Evolutionary conservation across 1,140 invertebrate species (phyloP).

Genomic region (Elymnias hypermnestra): DNA sequence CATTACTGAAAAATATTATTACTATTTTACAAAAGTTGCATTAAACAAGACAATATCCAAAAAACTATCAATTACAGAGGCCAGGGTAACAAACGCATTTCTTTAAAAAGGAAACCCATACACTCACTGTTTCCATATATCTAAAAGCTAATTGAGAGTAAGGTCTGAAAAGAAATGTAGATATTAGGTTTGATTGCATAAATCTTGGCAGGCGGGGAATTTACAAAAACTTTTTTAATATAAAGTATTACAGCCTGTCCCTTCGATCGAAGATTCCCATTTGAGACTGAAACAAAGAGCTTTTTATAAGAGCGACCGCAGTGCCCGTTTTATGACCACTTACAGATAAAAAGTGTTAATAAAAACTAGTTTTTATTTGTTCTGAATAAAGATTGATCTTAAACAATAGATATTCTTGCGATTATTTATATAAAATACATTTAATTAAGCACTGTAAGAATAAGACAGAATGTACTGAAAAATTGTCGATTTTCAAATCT

Average conservation of each 20-base stretch:
- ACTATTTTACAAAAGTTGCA: no score
- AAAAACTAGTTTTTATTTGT: background rate
- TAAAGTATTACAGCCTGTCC: constrained; percentile 52
- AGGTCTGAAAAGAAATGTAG: constrained; percentile 7
- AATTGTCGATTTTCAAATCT: no score
- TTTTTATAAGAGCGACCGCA: constrained; percentile 44
- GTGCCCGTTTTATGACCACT: constrained; percentile 13
- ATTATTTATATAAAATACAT: no score
- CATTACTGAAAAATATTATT: no score
- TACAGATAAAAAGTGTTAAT: constrained; percentile 5
- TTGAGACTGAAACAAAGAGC: constrained; percentile 29
- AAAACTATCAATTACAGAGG: no score
- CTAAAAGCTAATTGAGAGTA: no score
- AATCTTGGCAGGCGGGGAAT: constrained; percentile 44
- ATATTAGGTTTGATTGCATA: constrained; percentile 51
- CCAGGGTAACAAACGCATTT: no score
- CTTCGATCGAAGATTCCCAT: constrained; percentile 42
- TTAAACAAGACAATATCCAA: no score
- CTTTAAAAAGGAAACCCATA: no score
- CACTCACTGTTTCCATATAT: no score
- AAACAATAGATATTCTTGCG: background rate
- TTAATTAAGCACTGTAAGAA: no score
- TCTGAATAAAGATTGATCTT: background rate
- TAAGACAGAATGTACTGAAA: no score
- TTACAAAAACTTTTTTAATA: constrained; percentile 72